These are phyloP conservation scores for Helogale parvula DNA, from an alignment of 2,113 vertebrate species.

Conservation along the genomic window DNA sequence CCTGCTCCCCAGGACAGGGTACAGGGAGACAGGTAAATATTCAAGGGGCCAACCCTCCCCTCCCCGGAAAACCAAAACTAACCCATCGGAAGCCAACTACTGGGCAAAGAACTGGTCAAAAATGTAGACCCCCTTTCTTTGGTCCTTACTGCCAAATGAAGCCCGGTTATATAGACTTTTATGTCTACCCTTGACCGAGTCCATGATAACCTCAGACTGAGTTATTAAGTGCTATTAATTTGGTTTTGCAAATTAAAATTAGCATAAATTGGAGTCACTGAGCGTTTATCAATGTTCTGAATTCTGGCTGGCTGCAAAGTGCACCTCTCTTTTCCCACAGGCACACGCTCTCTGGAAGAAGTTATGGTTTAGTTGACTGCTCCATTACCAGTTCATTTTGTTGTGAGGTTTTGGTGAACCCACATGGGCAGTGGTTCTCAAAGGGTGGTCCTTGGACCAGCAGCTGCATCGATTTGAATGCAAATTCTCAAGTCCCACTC, in stretches of 20 bases:
- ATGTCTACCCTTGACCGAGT: not conserved
- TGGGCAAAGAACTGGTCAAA: not conserved
- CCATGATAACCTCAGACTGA: not conserved
- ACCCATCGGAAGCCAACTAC: not conserved
- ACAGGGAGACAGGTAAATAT: not conserved
- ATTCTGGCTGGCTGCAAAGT: not conserved
- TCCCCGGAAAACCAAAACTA: too few relatives aligned
- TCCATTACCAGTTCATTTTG: rapidly evolving
- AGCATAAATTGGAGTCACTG: not conserved
- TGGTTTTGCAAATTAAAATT: rapidly evolving
- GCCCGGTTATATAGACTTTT: not conserved
- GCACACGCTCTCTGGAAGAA: rapidly evolving
- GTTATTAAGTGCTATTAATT: not conserved
- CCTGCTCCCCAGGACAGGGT: not conserved
- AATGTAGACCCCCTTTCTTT: not conserved
- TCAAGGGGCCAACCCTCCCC: rapidly evolving
- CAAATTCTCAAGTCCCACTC: not conserved
- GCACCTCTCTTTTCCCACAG: not conserved
- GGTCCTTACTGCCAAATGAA: not conserved
- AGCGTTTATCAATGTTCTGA: rapidly evolving
- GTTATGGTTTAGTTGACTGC: rapidly evolving
- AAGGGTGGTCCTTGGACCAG: not conserved
- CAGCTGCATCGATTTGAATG: rapidly evolving
- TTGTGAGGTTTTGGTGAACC: not conserved
- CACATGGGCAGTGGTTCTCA: not conserved